Evolutionary conservation across 2,888 invertebrate genomes (phyloP).

Genomic region (Apantesis nais): DNA sequence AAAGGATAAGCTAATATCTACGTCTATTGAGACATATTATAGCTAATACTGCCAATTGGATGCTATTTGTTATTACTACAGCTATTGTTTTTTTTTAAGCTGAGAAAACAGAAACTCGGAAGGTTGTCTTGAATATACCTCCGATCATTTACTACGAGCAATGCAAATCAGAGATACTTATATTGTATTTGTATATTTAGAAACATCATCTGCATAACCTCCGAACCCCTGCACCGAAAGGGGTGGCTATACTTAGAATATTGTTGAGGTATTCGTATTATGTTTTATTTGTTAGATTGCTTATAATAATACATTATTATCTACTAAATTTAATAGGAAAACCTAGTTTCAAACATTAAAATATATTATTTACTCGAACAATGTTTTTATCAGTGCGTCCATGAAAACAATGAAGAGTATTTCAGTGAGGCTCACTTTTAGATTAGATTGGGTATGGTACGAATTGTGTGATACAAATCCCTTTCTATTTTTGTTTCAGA

Average conservation of each 20-base stretch:
- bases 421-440: neutral
- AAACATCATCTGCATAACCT: neutral
- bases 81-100: neutral
- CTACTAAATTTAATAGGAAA: neutral
- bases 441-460: neutral
- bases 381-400: neutral
- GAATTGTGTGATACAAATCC: neutral
- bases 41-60: neutral
- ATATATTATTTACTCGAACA: neutral
- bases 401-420: neutral
- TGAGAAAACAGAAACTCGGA: neutral
- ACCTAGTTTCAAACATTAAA: neutral
- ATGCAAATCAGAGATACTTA: neutral
- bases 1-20: slow-evolving; percentile 15
- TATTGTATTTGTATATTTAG: neutral
- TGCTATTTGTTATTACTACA: neutral
- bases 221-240: neutral
- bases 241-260: neutral
- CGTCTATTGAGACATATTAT: neutral
- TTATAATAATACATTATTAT: neutral
- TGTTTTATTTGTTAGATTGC: neutral
- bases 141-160: neutral
- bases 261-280: neutral
- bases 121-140: neutral
- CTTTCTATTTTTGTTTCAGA: slow-evolving; percentile 58